Percentiles rank a stretch among this genome's conserved stretches.
phyloP scores from a whole-genome alignment of 2,888 invertebrate species.

The Ichneumoninae sp. region DNA sequence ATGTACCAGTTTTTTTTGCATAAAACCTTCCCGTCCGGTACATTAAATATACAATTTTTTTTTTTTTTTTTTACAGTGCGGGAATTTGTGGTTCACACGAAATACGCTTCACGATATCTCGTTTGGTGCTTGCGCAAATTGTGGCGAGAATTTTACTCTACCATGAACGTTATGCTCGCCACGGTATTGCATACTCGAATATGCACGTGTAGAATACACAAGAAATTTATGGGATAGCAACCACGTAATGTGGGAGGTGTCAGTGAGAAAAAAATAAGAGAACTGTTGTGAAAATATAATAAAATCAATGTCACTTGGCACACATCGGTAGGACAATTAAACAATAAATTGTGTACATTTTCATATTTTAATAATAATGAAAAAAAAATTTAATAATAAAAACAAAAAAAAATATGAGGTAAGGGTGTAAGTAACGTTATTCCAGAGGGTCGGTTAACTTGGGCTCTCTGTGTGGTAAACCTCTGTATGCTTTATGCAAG shows the following conservation, averaged over 20 bases:
- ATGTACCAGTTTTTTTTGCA: too few relatives aligned
- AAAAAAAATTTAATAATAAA: too few relatives aligned
- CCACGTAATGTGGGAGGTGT: not conserved
- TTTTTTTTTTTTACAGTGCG: not conserved
- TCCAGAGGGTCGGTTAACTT: not conserved
- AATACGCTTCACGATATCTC: conserved; percentile 44
- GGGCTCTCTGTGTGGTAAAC: not conserved
- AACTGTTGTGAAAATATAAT: not conserved
- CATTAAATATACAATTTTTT: too few relatives aligned
- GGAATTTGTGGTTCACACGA: conserved; percentile 56
- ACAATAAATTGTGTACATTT: not conserved
- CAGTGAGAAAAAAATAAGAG: not conserved
- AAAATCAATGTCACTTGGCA: not conserved
- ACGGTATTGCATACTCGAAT: conserved; percentile 39
- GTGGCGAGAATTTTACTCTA: conserved; percentile 55
- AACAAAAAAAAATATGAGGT: not conserved
- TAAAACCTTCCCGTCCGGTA: too few relatives aligned
- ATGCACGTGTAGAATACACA: conserved; percentile 22
- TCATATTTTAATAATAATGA: too few relatives aligned
- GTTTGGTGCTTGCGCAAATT: conserved; percentile 46
- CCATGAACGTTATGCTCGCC: conserved; percentile 22
- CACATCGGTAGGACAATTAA: not conserved
- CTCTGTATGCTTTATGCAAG: not conserved
- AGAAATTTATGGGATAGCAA: conserved; percentile 45
- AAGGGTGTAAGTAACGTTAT: not conserved